Evolutionary conservation across 2,797 vertebrate species (phyloP), one percentile per base, ranked within the genome.

Genomic region (Poeciliopsis infans): DNA sequence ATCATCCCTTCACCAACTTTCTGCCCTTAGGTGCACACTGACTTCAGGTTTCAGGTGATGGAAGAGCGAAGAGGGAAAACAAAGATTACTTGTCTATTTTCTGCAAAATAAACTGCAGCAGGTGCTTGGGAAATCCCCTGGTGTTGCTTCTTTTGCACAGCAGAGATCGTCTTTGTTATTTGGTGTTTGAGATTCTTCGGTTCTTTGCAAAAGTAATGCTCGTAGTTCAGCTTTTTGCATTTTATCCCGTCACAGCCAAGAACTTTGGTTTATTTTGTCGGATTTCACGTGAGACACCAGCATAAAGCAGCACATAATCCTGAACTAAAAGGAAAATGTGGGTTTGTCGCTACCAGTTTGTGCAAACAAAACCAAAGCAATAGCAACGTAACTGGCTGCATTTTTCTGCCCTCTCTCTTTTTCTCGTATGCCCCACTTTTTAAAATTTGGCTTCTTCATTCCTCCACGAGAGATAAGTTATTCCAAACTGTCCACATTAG

Each of bases 81-180:
- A 83, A 72, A 86, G 83, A 92, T 92, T 86, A 82, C 77, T 72
- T 75, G 78, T 45, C 61, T 75, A 69, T 90, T 92, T 93, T 77
- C 85, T 72, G 81, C 84, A 91, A 91, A 89, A 87, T 83, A 85
- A 88, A 90, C 72, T 85, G 83, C 85, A 85, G 88, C 90, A 93
- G 87, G 89, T 93, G 90, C 57, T 87, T 76, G 90, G 89, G 90
- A 91, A 90, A 88, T 83, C 80, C 91, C 90, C 88, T 5, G 1
- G 49, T 85, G 39, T 49, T 77, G 77, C 59, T 75, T 70, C 12
- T 70, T 88, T 90, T 86, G 80, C 87, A 78, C 53, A 39, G 73
- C 3, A 5, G 75, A 80, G 61, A 84, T 91, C 83, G 83, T 72
- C 87, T 90, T 91, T 91, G 87, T 90, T 88, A 88, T 91, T 90